phyloP scores from a whole-genome alignment of 2,888 invertebrate genomes.

The Lithodes maja region DNA sequence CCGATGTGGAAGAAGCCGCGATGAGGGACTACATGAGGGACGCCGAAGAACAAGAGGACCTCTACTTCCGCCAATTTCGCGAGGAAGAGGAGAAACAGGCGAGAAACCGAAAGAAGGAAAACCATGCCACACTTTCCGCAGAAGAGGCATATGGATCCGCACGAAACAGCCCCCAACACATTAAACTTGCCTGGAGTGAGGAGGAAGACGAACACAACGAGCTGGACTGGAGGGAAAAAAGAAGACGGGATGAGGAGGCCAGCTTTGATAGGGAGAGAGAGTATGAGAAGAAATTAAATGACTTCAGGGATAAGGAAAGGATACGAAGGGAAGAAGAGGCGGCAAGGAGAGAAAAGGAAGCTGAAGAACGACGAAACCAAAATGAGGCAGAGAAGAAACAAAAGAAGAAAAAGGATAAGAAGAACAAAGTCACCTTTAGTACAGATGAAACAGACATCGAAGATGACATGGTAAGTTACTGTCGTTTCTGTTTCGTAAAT shows the following conservation, averaged over 20 bases:
- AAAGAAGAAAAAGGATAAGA: not conserved
- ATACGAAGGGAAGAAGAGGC: not conserved
- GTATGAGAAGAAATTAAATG: not conserved
- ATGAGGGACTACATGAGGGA: slow-evolving; percentile 20
- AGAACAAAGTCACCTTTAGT: not conserved
- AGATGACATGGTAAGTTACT: not conserved
- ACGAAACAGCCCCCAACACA: not conserved
- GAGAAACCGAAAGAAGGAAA: not conserved
- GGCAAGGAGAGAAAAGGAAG: not conserved
- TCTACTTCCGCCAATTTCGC: not conserved
- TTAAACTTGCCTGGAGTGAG: slow-evolving; percentile 25
- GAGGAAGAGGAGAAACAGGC: slow-evolving; percentile 7
- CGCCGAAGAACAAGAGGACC: not conserved
- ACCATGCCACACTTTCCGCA: not conserved
- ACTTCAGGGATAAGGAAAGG: not conserved
- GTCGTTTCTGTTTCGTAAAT: not conserved
- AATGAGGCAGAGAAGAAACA: not conserved
- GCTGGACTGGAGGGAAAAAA: not conserved
- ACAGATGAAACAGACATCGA: not conserved
- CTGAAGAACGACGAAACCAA: not conserved
- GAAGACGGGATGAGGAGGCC: not conserved
- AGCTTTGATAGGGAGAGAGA: not conserved
- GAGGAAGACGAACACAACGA: not conserved
- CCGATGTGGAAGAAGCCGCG: not conserved
- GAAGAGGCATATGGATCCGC: not conserved